Base-by-base conservation (phyloP, 2,113 vertebrate species). In the Neotoma lepida region DNA sequence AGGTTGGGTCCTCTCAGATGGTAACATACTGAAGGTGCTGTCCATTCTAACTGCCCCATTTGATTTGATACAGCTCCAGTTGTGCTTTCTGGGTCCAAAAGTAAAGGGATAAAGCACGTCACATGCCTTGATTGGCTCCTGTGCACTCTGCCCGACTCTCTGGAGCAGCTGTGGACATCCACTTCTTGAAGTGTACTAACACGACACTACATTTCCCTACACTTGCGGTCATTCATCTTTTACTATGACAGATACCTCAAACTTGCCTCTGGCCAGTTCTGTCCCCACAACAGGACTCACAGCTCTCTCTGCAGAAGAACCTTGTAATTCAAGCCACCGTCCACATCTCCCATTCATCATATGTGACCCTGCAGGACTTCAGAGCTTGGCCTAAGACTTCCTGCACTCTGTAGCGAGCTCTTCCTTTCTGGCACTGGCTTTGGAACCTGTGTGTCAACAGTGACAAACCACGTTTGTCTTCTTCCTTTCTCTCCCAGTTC, bases 1-100 rank as follows among this genome's bases (percentile, higher is more conserved):
- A 4, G 35, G 4, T n/a, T 28, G 15, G 24, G 22, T 15, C 3
- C 33, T 68, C 64, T 44, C 54, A 2, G 15, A 18, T 0, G 0
- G 35, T 15, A 24, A 30, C n/a, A 39, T 39, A 0, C 30, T 73
- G n/a, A 41, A 41, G n/a, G 1, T 22, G 70, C 9, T 24, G 46
- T 71, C 61, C 44, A 28, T 51, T 41, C 70, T 39, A 41, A 39
- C 28, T 26, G 44, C 6, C 51, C 46, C 9, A 7, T 1, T 33
- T 56, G 28, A 89, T 64, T 41, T 93, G 20, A 68, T 61, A 54
- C 30, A 88, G 74, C 35, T 80, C 44, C 33, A 68, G 4, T 90
- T 93, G 41, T 39, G 49, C 35, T 80, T 80, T 30, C 49, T 88
- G 56, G 49, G 44, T 17, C 30, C 1, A 39, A 88, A n/a, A 33